Base-by-base conservation (phyloP, 2,888 invertebrate genomes). In the Unio pictorum region DNA sequence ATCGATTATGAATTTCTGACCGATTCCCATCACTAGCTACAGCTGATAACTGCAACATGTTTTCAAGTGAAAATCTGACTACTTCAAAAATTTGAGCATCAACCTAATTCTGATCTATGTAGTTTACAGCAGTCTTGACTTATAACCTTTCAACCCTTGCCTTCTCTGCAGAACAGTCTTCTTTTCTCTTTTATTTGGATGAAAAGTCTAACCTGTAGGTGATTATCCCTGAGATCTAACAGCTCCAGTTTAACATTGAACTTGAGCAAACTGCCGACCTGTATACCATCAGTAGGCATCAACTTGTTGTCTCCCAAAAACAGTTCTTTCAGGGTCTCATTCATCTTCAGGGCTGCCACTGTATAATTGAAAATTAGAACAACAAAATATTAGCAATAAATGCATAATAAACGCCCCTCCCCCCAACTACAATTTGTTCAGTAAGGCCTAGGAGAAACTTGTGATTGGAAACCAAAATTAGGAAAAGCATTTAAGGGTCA, bases 301-400 rank as follows among this genome's bases (percentile, higher is more conserved):
- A 97, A 91, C 73, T 93, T 91, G 89, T 97, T 97, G 90, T 96
- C 95, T 61, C 95, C 95, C 73, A 97, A 91, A 86, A 95, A 94
- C 65, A 97, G 91, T 91, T 97, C 96, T 72, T 93, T 93, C 64
- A 96, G 90, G 6, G 94, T 81, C 68, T 88, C 88, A 91, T 96
- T 96, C 81, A 94, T 92, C 85, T 95, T 95, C 55, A 96, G 90
- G 7, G 95, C 94, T 86, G 93, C 93, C 86, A 95, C 96, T 95
- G 91, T 11, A 90, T 86, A 63, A 20, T 55, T 26, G 26, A 34
- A 26, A 55, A 59, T 56, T 3, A 57, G 23, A n/a, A 60, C n/a
- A 69, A 11, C 57, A 66, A 58, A 58, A 66, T 15, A 66, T 30
- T 15, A 45, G 34, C 34, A 45, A 45, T 8, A 45, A 8, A 11